Evolutionary conservation across 2,797 vertebrate species (phyloP).

Genomic region (Spinibarbus caldwelli): DNA sequence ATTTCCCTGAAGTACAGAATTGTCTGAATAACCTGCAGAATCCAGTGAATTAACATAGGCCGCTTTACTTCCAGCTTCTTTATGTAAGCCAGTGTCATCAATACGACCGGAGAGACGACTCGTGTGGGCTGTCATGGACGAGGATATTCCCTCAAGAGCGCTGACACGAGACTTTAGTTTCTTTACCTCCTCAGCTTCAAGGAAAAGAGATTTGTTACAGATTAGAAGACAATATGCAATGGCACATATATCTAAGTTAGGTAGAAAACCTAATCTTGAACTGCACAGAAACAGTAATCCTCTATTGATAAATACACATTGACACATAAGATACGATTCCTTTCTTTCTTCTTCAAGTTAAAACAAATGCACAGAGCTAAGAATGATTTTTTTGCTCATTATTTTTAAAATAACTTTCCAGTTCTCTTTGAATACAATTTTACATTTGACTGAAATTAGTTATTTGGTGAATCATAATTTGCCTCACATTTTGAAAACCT

Average conservation of each 20-base stretch:
- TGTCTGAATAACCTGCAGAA: slow-evolving; percentile 53
- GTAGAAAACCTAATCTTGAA: neutral
- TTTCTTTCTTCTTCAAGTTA: neutral
- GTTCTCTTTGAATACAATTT: neutral
- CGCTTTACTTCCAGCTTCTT: slow-evolving; percentile 29
- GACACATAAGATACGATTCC: neutral
- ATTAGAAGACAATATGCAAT: neutral
- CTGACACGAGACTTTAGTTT: slow-evolving; percentile 87
- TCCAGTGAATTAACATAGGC: slow-evolving; percentile 54
- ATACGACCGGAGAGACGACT: slow-evolving; percentile 51
- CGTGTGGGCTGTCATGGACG: no score
- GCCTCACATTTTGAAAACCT: no score
- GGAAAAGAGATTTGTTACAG: neutral
- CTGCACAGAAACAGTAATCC: neutral
- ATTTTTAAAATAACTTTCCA: neutral
- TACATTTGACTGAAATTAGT: neutral
- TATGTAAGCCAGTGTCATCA: no score
- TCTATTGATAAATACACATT: neutral
- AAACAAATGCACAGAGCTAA: neutral
- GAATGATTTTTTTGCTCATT: neutral
- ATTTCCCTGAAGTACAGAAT: no score
- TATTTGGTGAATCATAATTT: neutral
- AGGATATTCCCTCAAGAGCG: slow-evolving; percentile 75
- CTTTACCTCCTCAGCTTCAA: slow-evolving; percentile 88
- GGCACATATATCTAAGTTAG: neutral